phyloP scores from a whole-genome alignment of 2,797 vertebrate species.

The Helarctos malayanus region DNA sequence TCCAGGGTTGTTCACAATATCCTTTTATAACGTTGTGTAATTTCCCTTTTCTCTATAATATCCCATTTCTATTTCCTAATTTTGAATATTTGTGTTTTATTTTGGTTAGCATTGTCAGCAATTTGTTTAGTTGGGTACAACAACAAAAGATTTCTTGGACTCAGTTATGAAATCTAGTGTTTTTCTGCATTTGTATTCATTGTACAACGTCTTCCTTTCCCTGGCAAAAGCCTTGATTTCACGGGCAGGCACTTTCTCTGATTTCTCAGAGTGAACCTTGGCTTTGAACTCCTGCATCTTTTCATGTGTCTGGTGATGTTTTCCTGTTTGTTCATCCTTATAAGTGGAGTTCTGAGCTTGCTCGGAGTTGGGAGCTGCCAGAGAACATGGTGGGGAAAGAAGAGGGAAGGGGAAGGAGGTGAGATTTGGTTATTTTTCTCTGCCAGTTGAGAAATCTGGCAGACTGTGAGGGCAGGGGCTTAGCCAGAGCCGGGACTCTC shows the following conservation, averaged over 20 bases:
- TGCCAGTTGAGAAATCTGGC: conserved; percentile 1
- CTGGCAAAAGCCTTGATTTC: conserved; percentile 62
- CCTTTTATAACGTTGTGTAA: conserved; percentile 35
- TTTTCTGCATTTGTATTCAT: conserved; percentile 40
- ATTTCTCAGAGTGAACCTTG: conserved; percentile 61
- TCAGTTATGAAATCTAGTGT: neutral
- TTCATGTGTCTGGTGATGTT: conserved; percentile 61
- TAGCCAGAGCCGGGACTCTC: neutral
- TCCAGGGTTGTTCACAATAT: conserved; percentile 20
- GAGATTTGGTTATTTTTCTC: neutral
- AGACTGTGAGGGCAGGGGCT: neutral
- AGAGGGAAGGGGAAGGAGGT: neutral
- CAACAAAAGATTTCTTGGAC: neutral
- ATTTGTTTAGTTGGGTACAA: conserved; percentile 53
- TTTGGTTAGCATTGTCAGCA: conserved; percentile 50
- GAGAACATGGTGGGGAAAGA: neutral
- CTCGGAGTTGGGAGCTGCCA: neutral
- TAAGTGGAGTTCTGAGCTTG: conserved; percentile 8
- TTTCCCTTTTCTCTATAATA: conserved; percentile 12
- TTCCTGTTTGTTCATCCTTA: conserved; percentile 49
- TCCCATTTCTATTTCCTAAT: conserved; percentile 49
- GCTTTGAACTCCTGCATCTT: conserved; percentile 75
- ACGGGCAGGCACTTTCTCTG: neutral
- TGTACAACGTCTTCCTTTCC: conserved; percentile 40
- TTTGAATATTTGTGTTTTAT: conserved; percentile 70